Base-by-base conservation (phyloP, 2,113 vertebrate species). In the Eptatretus burgeri region DNA sequence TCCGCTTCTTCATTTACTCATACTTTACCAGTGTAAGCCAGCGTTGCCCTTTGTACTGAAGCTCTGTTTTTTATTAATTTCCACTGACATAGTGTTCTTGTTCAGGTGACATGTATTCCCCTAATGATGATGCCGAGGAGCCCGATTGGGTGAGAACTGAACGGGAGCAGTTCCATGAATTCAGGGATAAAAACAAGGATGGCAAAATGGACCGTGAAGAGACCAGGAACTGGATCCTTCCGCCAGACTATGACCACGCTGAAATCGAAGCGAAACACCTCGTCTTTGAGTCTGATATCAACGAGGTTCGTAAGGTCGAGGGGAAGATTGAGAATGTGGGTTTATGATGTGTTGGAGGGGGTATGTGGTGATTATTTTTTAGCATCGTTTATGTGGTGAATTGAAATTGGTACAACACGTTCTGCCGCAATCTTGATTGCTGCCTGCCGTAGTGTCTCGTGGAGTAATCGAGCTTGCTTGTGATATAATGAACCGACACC, bases 121-220 rank as follows among this genome's bases (percentile, higher is more conserved):
- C n/a, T 10, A 20, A 60, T n/a, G n/a, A 10, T n/a, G 19, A 19
- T 12, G 12, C 56, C n/a, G 56, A 19, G 2, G 56, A 60, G 56
- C 56, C 56, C 56, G 56, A 60, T n/a, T 60, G 56, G 56, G 56
- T 60, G 2, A n/a, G 56, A 11, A 60, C 56, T n/a, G 56, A 60
- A 19, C 56, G 56, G 56, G 56, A n/a, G 56, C 56, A 60, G 56
- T 60, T 60, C 56, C 56, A 17, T n/a, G 56, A n/a, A 12, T n/a
- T 60, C n/a, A n/a, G 56, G n/a, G 56, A 60, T 19, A 60, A n/a
- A 12, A 19, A 60, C 56, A 19, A 19, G n/a, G 56, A 60, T 12
- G 56, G 56, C 56, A 60, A 19, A 19, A 60, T 60, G 56, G 56
- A 19, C n/a, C 56, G 56, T 12, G 56, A n/a, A n/a, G 56, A 60